Evolutionary conservation across 2,797 vertebrate genomes (phyloP), one percentile per base, ranked within the genome.

Genomic region (Nyctibius grandis): DNA sequence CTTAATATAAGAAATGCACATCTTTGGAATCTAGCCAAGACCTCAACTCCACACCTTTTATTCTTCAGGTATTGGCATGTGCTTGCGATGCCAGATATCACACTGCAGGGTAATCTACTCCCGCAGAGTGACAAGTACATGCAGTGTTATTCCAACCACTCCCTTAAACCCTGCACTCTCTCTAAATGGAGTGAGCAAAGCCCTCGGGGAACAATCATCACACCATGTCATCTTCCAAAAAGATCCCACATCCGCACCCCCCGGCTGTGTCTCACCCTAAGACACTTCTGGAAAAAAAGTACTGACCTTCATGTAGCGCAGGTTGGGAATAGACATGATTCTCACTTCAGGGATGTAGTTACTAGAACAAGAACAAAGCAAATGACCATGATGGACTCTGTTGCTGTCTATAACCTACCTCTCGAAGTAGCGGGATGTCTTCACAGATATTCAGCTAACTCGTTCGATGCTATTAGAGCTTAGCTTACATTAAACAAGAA

Each of bases 301-400:
- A 98, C 99, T 98, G 95, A 99, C 99, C 99, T 99, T 99, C 98
- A 98, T 98, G 97, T 98, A 98, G 92, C 99, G 99, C 95, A 99
- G 98, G 94, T 99, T 99, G 91, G 99, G 99, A 98, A 99, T 99
- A 85, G 99, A 99, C 99, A 99, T 99, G 96, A 99, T 99, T 97
- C 99, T 98, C 94, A 99, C 99, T 98, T 99, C 99, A 87, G 99
- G 99, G 96, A 99, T 99, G 78, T 99, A 99, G 97, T 99, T 99
- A 97, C 99, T 99, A 89, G n/a, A 91, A 64, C 20, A 75, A 95
- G 82, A 95, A 94, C 88, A 96, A 93, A 95, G 80, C 33, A 89
- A 86, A 89, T 12, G 19, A 59, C 88, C 75, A 48, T 95, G 40
- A 91, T 1, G 15, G 47, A 77, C 36, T 34, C 25, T 56, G 36